phyloP scores from a whole-genome alignment of 2,888 invertebrate species.

The Prenolepis imparis region DNA sequence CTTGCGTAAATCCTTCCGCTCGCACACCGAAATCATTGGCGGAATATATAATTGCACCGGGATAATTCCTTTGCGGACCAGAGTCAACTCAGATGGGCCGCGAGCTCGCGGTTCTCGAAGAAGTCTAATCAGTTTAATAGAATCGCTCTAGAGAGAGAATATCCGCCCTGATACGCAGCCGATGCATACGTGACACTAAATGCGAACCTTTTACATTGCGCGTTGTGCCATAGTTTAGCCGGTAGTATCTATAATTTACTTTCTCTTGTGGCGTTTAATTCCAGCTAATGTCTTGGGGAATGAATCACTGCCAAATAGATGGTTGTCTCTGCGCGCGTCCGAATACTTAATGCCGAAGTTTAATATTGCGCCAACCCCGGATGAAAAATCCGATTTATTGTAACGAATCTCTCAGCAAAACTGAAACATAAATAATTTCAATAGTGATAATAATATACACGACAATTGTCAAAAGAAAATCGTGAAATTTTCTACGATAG shows the following conservation, averaged over 20 bases:
- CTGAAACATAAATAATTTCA: constrained; percentile 30
- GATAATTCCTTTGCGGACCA: constrained; percentile 11
- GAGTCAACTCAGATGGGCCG: constrained; percentile 6
- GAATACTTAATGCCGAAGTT: constrained; percentile 56
- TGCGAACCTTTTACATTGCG: constrained; percentile 52
- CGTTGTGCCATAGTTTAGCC: constrained; percentile 62
- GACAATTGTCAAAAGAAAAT: background rate
- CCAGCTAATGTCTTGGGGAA: constrained; percentile 64
- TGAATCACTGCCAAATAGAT: constrained; percentile 59
- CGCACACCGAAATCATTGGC: background rate
- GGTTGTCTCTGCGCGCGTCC: constrained; percentile 48
- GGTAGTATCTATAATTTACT: constrained; percentile 73
- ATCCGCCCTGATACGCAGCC: background rate
- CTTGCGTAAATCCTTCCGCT: constrained; percentile 42
- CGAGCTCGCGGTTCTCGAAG: background rate
- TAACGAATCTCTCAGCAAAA: constrained; percentile 21
- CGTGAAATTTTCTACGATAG: constrained; percentile 18
- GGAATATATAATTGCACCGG: constrained; percentile 4
- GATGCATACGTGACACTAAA: constrained; percentile 58
- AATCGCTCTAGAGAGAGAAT: constrained; percentile 14
- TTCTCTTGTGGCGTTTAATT: constrained; percentile 67
- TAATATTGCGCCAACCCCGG: constrained; percentile 43
- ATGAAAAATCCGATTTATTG: constrained; percentile 34
- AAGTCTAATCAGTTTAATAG: constrained; percentile 12
- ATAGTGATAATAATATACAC: background rate